A percentile compares a stretch with the other conserved stretches of the same genome.
Conservation (phyloP, 1,140 invertebrate genomes). For the Diorhabda sublineata region DNA sequence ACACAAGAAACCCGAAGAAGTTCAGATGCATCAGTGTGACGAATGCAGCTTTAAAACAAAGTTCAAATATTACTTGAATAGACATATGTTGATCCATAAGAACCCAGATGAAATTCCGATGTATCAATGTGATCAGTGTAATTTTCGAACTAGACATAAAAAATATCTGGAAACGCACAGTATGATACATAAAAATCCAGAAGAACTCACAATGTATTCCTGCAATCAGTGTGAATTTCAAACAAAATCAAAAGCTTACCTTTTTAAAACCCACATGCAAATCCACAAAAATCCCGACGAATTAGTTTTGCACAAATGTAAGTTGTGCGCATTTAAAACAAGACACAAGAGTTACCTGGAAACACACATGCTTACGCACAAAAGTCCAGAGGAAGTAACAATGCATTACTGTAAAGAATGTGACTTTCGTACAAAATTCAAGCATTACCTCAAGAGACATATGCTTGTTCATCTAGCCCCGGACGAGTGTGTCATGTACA, state of each 20-base stretch:
- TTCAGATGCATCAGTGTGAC: background rate
- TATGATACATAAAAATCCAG: constrained; percentile 22
- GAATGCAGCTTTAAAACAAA: background rate
- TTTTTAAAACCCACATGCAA: constrained; percentile 22
- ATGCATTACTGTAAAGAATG: constrained; percentile 4
- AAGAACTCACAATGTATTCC: constrained; percentile 15
- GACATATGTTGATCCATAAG: constrained; percentile 20
- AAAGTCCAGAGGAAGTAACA: constrained; percentile 10
- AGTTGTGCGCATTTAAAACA: constrained; percentile 19
- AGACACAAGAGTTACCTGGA: constrained; percentile 22
- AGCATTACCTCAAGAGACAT: constrained; percentile 9
- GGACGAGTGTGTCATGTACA: constrained; percentile 19
- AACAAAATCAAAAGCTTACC: constrained; percentile 21
- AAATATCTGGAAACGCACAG: constrained; percentile 21
- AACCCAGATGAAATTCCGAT: constrained; percentile 19
- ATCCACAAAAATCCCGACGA: constrained; percentile 18
- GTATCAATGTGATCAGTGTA: constrained; percentile 21
- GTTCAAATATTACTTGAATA: constrained; percentile 3
- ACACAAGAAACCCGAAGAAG: constrained; percentile 47
- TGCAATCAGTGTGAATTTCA: constrained; percentile 23
- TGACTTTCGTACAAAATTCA: background rate
- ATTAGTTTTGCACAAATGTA: constrained; percentile 18
- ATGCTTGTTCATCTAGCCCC: constrained; percentile 14
- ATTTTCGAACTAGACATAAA: constrained; percentile 18
- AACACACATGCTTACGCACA: constrained; percentile 16